Conservation (phyloP, 2,113 vertebrate genomes). For the Cyphomyrus discorhynchus region DNA sequence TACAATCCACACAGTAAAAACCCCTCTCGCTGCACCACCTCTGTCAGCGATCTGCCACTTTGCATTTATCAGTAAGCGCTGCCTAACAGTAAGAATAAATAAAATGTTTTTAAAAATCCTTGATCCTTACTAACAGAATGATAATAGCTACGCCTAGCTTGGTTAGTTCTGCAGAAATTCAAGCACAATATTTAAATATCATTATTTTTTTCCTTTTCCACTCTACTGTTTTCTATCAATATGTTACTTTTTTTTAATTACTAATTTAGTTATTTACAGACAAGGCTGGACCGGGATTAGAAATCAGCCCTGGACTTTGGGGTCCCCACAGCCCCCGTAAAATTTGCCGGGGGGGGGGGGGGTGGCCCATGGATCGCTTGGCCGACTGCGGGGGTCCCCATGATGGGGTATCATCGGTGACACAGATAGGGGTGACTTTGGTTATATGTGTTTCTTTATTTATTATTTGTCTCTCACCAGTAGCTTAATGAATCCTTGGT, state of each 20-base stretch:
- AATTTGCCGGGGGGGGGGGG: background rate
- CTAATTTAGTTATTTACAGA: background rate
- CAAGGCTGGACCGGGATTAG: background rate
- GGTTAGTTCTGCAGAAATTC: background rate
- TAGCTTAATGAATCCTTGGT: background rate
- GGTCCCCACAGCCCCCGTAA: background rate
- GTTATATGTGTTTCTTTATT: background rate
- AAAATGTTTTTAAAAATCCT: background rate
- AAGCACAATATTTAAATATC: background rate
- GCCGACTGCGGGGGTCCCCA: no score
- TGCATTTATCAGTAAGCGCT: background rate
- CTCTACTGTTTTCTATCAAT: background rate
- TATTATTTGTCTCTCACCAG: background rate
- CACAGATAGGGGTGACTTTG: background rate
- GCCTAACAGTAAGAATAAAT: background rate
- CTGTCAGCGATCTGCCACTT: background rate
- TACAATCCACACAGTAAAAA: background rate
- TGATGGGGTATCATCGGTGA: background rate
- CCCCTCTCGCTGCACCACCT: background rate
- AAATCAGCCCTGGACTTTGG: background rate
- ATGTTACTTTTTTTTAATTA: background rate
- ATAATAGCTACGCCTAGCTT: background rate
- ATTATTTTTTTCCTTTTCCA: background rate
- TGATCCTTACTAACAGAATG: background rate
- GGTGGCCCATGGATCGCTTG: background rate